Percentiles rank a stretch among this genome's conserved stretches.
Conservation (phyloP, 2,113 vertebrate genomes). For the Leptobrachium leishanense region DNA sequence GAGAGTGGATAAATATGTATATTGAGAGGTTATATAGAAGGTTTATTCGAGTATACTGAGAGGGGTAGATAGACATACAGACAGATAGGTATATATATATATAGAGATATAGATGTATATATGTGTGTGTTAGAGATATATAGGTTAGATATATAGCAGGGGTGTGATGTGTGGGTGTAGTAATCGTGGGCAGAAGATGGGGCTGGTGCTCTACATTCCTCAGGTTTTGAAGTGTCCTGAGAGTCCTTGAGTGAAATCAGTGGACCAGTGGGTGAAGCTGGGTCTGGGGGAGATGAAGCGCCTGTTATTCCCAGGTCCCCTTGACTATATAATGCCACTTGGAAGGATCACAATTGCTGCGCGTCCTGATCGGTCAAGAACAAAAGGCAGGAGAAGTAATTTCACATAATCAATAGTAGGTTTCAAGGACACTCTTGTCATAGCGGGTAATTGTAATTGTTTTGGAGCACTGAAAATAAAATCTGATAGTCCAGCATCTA, state of each 20-base stretch:
- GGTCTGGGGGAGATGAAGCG: constrained; percentile 56
- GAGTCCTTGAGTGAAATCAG: constrained; percentile 71
- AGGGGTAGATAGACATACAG: no score
- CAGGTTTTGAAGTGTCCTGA: constrained; percentile 67
- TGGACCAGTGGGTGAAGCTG: constrained; percentile 70
- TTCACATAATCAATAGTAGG: constrained; percentile 66
- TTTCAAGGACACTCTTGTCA: constrained; percentile 39
- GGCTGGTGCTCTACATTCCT: constrained; percentile 57
- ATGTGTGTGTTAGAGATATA: no score
- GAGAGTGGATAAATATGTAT: no score
- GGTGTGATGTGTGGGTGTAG: constrained; percentile 44
- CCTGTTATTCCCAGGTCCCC: constrained; percentile 58
- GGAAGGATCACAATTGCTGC: constrained; percentile 66
- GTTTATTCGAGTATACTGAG: no score
- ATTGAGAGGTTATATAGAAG: no score
- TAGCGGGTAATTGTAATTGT: constrained; percentile 44
- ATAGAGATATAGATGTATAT: no score
- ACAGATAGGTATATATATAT: no score
- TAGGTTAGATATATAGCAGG: no score
- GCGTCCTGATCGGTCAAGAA: constrained; percentile 63
- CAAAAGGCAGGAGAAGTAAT: constrained; percentile 67
- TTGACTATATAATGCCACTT: constrained; percentile 68
- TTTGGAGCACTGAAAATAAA: constrained; percentile 34
- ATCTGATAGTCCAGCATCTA: constrained; percentile 19
- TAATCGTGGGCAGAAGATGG: neutral